These are phyloP conservation scores for Syrphus vitripennis DNA, from an alignment of 2,888 invertebrate genomes.

Conservation along the genomic window DNA sequence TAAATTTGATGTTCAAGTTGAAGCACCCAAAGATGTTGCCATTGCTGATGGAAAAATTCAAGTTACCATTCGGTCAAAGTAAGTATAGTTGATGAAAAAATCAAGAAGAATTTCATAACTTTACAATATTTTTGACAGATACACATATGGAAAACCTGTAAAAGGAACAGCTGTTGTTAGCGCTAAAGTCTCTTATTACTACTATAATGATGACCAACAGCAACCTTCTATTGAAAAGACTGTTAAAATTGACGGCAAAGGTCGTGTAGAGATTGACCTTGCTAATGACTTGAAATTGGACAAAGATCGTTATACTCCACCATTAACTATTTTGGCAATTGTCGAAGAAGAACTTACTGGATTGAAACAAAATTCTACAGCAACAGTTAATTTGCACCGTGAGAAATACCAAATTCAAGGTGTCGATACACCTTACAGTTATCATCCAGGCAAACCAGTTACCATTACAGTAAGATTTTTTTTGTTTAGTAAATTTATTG, in stretches of 20 bases:
- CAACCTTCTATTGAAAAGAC: conserved; percentile 84
- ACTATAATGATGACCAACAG: conserved; percentile 26
- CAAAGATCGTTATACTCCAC: conserved; percentile 79
- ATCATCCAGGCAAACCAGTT: conserved; percentile 93
- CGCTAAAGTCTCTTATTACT: conserved; percentile 84
- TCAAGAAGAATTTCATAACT: background rate
- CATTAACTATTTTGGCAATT: conserved; percentile 87
- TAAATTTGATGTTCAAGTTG: conserved; percentile 80
- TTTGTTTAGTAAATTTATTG: no score
- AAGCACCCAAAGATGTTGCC: conserved; percentile 90
- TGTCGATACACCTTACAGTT: conserved; percentile 91
- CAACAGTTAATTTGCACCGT: conserved; percentile 88
- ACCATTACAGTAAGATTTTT: conserved; percentile 87
- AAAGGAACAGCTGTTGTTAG: conserved; percentile 92
- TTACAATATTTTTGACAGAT: conserved; percentile 81
- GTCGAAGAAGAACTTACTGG: conserved; percentile 94
- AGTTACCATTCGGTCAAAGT: conserved; percentile 92
- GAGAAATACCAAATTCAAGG: conserved; percentile 89
- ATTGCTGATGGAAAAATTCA: conserved; percentile 90
- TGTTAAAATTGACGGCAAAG: conserved; percentile 84
- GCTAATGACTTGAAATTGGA: conserved; percentile 86
- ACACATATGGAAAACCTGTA: conserved; percentile 93
- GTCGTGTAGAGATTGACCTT: conserved; percentile 89
- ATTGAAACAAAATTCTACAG: conserved; percentile 90
- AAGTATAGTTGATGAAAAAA: background rate